Evolutionary conservation across 1,140 invertebrate genomes (phyloP), one percentile per base, ranked within the genome.

Genomic region (Homarus americanus): DNA sequence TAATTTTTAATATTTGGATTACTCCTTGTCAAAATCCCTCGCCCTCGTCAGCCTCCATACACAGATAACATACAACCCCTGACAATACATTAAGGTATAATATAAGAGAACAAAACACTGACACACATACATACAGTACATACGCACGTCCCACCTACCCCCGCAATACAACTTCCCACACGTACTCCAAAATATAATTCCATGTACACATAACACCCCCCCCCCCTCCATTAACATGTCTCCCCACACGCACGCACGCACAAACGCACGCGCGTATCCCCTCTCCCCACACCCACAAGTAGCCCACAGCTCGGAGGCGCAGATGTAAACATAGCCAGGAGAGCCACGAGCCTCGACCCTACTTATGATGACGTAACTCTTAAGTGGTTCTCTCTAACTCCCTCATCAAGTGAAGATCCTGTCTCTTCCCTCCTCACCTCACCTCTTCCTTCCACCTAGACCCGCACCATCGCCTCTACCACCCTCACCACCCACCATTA

Each of bases 321-420:
- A 49, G 15, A 20, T 63, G 58, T 63, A 63, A 63, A 63, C 58
- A 63, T 0, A 3, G 58, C 0, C 44, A 15, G 20, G 9, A 69
- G 63, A 9, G n/a, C 63, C 63, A 69, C 24, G n/a, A 32, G 63
- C 2, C n/a, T 69, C n/a, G 24, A 69, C 20, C n/a, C 63, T n/a
- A 69, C 63, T 69, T 69, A 69, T 32, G 63, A 69, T 69, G 63
- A 69, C 63, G 63, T 69, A 28, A 69, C 63, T 4, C 63, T 32
- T 0, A 69, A 69, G 63, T 69, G 63, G 63, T 32, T 15, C n/a
- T 69, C 63, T 9, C 10, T 58, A 58, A 20, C 44, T 15, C 44
- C 44, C 20, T 58, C 63, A 32, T 69, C 63, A 28, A 69, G 63
- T 69, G 28, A 4, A 32, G 63, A 49, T 49, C 10, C 44, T 78